phyloP scores from a whole-genome alignment of 1,140 invertebrate genomes.

The Apis dorsata region DNA sequence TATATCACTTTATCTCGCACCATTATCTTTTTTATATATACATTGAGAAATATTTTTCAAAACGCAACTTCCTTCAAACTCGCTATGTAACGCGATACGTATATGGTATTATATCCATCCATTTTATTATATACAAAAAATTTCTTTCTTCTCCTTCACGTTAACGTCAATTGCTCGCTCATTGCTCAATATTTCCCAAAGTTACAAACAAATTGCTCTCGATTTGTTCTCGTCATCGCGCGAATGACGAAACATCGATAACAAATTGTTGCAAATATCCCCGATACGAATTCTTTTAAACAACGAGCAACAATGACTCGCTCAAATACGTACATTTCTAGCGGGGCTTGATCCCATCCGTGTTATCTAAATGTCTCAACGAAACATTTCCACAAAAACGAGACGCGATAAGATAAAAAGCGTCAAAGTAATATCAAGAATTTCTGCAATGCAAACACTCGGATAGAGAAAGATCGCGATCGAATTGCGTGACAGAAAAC shows the following conservation, averaged over 20 bases:
- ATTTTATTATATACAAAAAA: too few species aligned
- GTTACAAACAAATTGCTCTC: too few species aligned
- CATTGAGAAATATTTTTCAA: too few species aligned
- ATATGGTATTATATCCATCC: too few species aligned
- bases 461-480: not conserved
- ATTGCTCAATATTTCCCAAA: too few species aligned
- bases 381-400: not conserved
- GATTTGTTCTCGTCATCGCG: too few species aligned
- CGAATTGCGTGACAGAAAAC: not conserved
- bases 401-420: conserved; percentile 10
- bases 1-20: too few species aligned
- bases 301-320: not conserved
- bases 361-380: not conserved
- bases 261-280: not conserved
- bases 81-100: too few species aligned
- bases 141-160: too few species aligned
- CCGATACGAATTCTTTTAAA: not conserved
- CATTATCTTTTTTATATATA: too few species aligned
- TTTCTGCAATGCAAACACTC: not conserved
- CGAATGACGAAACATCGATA: not conserved
- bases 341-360: not conserved
- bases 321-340: not conserved
- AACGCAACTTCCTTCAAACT: too few species aligned
- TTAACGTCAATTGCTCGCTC: too few species aligned
- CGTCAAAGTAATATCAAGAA: not conserved